Base-by-base conservation (phyloP, 2,888 invertebrate species). In the Acholoe squamosa region DNA sequence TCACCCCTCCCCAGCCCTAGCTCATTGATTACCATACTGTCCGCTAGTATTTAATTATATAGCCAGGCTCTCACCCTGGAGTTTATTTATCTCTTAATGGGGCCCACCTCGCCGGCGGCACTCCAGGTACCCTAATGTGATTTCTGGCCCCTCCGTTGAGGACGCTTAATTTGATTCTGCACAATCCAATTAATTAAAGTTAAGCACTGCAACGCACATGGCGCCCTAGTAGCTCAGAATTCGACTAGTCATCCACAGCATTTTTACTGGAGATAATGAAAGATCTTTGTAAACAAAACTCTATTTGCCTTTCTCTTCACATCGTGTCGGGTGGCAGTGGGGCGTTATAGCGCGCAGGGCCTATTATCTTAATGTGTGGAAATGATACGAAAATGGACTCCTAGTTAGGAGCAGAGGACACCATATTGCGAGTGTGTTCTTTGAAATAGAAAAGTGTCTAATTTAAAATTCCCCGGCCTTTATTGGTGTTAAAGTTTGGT, bases 101-200 rank as follows among this genome's bases (percentile, higher is more conserved):
- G 51, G 43, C 43, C 51, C 51, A 31, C 54, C 28, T 43, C 86
- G 12, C 84, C 16, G 86, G 86, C 54, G 28, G 52, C 86, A 25
- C 52, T 86, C 56, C 56, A 56, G 56, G 86, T 86, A 28, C 25
- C 86, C 19, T 86, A 86, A 86, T 86, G 33, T 54, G 86, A 86
- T 86, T 86, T 54, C 86, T 52, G 54, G 31, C 86, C 54, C 19
- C 86, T 14, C 25, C 56, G 54, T 25, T n/a, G 31, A 52, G 25
- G 54, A 10, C 54, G 56, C 28, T 86, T 86, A 86, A 86, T 86
- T 86, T 86, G 86, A 86, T 86, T 86, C 86, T 28, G 22, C 86
- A 54, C 86, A 86, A 86, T 86, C 86, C 86, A 86, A 86, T 86
- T 86, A 86, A 86, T 86, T 86, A 86, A 86, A 54, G 86, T 86